Base-by-base conservation (phyloP, 2,888 invertebrate genomes). In the Cephus pulcher region DNA sequence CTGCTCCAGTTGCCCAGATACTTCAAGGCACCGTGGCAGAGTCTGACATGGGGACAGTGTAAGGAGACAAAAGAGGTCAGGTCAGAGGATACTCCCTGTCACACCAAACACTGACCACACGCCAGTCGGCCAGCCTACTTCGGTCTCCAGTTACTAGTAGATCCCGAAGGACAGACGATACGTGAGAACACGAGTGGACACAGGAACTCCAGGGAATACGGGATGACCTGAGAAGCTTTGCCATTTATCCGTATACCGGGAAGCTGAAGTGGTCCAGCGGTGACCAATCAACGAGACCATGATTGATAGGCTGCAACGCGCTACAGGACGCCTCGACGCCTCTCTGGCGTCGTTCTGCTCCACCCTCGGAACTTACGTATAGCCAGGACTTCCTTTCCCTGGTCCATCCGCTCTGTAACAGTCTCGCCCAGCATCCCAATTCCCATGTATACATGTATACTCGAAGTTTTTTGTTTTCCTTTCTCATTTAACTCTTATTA, bases 81-180 rank as follows among this genome's bases (percentile, higher is more conserved):
- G 35, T 75, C 76, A 82, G 83, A 77, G 82, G 84, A 87, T 84
- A 83, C 83, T 84, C 80, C 78, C 83, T 86, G 87, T 88, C 89
- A 84, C 82, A 84, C 85, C 84, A 86, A 89, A 88, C 87, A 87
- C 83, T 87, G 87, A 86, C 87, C 88, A 87, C 86, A 84, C 88
- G 82, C 82, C 83, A 74, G 75, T 74, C 68, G 78, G 69, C 76
- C 78, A 77, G 73, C 75, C 78, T 75, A 78, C 78, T 40, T 30
- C 37, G 23, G 86, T 85, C 82, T 88, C 84, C 80, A 76, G 84
- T 88, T 88, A 88, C 88, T 81, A 82, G 84, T 78, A 73, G 35
- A 77, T 78, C 75, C 75, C 56, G 69, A 30, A 34, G 74, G 35
- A 74, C n/a, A 23, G 40, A 34, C 56, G 77, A 40, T 73, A 73